Percentiles rank a stretch among this genome's conserved stretches.
These are phyloP conservation scores for Timema podura DNA, from an alignment of 2,888 invertebrate species.

Conservation along the genomic window DNA sequence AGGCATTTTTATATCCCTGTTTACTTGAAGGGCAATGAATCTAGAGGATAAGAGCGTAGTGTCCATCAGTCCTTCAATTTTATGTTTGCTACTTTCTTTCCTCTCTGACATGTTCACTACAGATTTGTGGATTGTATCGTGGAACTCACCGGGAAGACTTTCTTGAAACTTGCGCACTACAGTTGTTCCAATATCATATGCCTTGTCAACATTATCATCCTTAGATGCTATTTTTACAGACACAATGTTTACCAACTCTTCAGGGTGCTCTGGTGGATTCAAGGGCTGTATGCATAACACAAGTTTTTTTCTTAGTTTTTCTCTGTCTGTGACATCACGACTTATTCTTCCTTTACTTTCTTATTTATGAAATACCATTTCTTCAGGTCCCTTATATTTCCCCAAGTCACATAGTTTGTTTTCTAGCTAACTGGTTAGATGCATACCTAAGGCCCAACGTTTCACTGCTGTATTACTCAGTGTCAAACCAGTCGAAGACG, in stretches of 20 bases:
- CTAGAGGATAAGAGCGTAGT: background rate
- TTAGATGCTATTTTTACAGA: background rate
- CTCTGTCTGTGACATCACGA: background rate
- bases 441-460: no score
- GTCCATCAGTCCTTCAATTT: background rate
- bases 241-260: slow-evolving; percentile 9
- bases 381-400: background rate
- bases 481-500: no score
- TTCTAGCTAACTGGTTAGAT: background rate
- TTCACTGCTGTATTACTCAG: no score
- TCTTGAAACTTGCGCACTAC: background rate
- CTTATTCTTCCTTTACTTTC: background rate
- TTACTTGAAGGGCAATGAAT: background rate
- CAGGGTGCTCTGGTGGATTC: background rate
- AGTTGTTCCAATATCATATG: background rate
- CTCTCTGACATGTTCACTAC: background rate
- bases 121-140: background rate
- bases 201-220: background rate
- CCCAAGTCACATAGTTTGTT: background rate
- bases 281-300: background rate
- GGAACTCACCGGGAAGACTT: background rate
- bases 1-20: background rate
- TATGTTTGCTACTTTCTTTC: background rate
- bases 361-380: background rate
- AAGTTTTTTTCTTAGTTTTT: background rate